A percentile compares a stretch with the other conserved stretches of the same genome.
Evolutionary conservation across 2,888 invertebrate species (phyloP).

Genomic region (Bembecia ichneumoniformis): DNA sequence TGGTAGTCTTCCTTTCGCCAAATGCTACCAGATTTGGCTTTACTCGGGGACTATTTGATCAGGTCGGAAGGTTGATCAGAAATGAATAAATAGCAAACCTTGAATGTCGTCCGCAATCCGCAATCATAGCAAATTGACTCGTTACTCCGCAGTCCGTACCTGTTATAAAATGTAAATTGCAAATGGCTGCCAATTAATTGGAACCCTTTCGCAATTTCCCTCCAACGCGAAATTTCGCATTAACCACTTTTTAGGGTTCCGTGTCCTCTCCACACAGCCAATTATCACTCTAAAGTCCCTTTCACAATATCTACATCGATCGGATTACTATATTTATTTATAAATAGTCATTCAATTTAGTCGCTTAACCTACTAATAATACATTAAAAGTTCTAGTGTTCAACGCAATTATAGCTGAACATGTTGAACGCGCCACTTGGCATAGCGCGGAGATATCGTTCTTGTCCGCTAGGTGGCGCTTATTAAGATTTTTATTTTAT

Average conservation of each 20-base stretch:
- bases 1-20: too few relatives aligned
- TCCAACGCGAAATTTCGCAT: not conserved
- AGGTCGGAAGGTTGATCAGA: too few relatives aligned
- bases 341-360: too few relatives aligned
- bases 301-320: not conserved
- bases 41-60: too few relatives aligned
- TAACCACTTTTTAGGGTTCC: not conserved
- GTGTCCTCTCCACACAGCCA: not conserved
- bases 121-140: not conserved
- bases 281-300: not conserved
- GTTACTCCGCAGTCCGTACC: not conserved
- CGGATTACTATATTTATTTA: not conserved
- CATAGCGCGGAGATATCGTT: too few relatives aligned
- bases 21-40: too few relatives aligned
- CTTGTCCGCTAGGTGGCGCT: too few relatives aligned
- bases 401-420: too few relatives aligned
- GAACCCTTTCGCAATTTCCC: not conserved
- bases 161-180: constrained; percentile 1
- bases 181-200: constrained; percentile 3
- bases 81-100: not conserved
- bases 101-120: not conserved
- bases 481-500: too few relatives aligned
- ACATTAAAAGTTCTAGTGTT: too few relatives aligned
- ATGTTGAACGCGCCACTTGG: too few relatives aligned
- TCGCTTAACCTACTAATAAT: too few relatives aligned